These are phyloP conservation scores for Strix aluco DNA, from an alignment of 2,113 vertebrate species.

Conservation along the genomic window DNA sequence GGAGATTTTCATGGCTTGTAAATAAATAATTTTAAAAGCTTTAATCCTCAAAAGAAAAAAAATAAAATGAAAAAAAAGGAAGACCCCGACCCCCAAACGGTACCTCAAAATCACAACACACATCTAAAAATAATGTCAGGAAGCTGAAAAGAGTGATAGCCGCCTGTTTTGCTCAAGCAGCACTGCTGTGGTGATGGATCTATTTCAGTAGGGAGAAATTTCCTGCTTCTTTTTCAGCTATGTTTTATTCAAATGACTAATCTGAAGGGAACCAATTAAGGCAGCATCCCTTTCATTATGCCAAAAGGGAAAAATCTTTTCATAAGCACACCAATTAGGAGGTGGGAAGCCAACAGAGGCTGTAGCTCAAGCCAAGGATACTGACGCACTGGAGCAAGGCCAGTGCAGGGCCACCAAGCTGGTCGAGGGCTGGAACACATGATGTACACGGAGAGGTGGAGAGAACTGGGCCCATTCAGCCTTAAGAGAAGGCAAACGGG, in stretches of 20 bases:
- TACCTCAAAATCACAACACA: background rate
- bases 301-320: background rate
- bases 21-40: conserved; percentile 45
- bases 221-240: background rate
- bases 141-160: background rate
- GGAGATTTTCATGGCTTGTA: conserved; percentile 35
- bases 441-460: fast-evolving
- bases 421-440: background rate
- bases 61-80: background rate
- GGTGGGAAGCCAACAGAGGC: background rate
- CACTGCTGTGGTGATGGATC: background rate
- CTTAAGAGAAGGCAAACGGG: background rate
- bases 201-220: background rate
- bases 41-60: background rate
- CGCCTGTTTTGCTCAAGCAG: background rate
- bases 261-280: conserved; percentile 46
- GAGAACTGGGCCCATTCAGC: background rate
- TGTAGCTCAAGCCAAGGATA: background rate
- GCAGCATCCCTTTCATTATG: background rate
- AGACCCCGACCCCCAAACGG: fast-evolving
- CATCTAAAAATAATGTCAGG: background rate
- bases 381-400: fast-evolving
- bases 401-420: background rate
- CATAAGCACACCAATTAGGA: background rate
- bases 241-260: background rate